Conservation (phyloP, 2,113 vertebrate genomes). For the Emydura subglobosa region DNA sequence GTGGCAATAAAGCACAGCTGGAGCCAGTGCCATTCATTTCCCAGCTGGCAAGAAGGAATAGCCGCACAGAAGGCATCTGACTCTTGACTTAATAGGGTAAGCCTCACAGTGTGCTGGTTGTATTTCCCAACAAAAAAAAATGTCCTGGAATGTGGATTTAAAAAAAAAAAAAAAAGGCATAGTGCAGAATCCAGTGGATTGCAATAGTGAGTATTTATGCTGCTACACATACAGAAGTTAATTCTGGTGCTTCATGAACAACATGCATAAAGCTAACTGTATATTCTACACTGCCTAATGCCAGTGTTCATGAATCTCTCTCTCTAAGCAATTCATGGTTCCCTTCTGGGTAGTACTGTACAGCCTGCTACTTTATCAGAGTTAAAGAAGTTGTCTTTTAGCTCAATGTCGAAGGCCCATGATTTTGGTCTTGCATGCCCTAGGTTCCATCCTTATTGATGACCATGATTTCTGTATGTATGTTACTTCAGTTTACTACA, state of each 20-base stretch:
- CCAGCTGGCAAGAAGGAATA: slow-evolving; percentile 41
- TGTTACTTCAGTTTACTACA: background rate
- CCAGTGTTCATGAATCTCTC: background rate
- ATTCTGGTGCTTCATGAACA: background rate
- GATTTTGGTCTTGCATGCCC: background rate
- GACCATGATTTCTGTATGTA: rapidly evolving
- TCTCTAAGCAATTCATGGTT: background rate
- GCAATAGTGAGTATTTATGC: background rate
- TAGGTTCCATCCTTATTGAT: background rate
- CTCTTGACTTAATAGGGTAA: slow-evolving; percentile 50
- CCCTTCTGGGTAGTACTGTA: background rate
- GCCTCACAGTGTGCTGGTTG: slow-evolving; percentile 46
- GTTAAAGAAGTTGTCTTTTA: background rate
- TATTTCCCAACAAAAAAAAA: slow-evolving; percentile 8
- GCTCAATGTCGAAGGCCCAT: background rate
- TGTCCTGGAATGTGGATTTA: background rate
- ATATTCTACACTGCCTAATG: background rate
- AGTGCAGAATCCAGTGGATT: background rate
- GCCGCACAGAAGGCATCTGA: slow-evolving; percentile 31
- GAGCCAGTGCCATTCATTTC: slow-evolving; percentile 46
- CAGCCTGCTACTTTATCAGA: background rate
- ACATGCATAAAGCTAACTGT: background rate
- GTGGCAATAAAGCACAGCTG: slow-evolving; percentile 48
- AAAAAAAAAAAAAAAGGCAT: background rate
- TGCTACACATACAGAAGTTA: background rate